phyloP scores from a whole-genome alignment of 2,797 vertebrate genomes.

The Neosalanx taihuensis region DNA sequence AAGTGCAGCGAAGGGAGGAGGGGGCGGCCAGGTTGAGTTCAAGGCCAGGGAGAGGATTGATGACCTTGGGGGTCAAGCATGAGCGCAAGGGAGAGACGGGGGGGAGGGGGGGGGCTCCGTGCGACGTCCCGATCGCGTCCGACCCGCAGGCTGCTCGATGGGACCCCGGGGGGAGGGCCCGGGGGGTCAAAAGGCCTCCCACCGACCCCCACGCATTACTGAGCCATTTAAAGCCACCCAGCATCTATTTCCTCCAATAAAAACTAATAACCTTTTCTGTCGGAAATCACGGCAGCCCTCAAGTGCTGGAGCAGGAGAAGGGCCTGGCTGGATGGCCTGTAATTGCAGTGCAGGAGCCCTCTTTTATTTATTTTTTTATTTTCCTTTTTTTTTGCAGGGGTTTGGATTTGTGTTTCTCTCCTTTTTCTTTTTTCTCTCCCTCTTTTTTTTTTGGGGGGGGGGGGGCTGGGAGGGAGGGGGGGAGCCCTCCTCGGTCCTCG shows the following conservation, averaged over 20 bases:
- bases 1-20: constrained; percentile 20
- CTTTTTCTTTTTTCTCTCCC: neutral
- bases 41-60: constrained; percentile 53
- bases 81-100: constrained; percentile 38
- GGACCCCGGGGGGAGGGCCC: constrained; percentile 73
- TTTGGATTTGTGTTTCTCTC: constrained; percentile 60
- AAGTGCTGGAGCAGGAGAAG: constrained; percentile 64
- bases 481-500: constrained; percentile 58
- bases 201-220: constrained; percentile 63
- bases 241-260: constrained; percentile 86
- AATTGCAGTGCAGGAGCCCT: constrained; percentile 75
- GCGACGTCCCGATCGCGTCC: constrained; percentile 57
- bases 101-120: constrained; percentile 17
- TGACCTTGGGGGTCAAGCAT: constrained; percentile 55
- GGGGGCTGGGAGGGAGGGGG: no score
- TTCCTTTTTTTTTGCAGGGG: constrained; percentile 64
- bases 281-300: constrained; percentile 76
- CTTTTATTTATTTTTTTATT: constrained; percentile 64
- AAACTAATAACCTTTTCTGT: constrained; percentile 84
- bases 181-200: constrained; percentile 63
- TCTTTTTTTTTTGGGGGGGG: neutral
- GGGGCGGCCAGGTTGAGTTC: constrained; percentile 56
- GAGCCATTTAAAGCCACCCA: constrained; percentile 80
- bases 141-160: constrained; percentile 66
- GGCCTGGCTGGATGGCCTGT: constrained; percentile 72